Percentiles rank a stretch among this genome's conserved stretches.
Conservation (phyloP, 2,888 invertebrate genomes). For the Notodonta dromedarius region DNA sequence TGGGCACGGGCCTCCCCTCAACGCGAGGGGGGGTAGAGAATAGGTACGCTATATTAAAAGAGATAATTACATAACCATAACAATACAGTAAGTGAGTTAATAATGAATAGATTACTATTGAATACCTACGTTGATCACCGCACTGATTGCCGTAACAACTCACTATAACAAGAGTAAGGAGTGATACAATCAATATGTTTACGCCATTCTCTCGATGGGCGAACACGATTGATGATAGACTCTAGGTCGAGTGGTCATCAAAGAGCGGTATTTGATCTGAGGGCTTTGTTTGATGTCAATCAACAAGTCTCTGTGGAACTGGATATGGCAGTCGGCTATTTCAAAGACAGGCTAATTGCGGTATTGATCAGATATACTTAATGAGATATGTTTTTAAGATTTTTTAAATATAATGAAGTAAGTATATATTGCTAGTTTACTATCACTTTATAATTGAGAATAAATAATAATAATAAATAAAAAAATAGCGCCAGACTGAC, state of each 20-base stretch:
- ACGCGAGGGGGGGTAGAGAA: too few species aligned
- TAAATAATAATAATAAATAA: too few species aligned
- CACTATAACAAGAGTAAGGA: background rate
- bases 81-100: too few species aligned
- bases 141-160: background rate
- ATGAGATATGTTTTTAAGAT: too few species aligned
- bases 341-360: background rate
- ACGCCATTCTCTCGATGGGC: constrained; percentile 18
- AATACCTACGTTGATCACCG: background rate
- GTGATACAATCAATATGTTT: constrained; percentile 18
- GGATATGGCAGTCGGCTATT: background rate
- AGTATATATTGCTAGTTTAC: too few species aligned
- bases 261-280: constrained; percentile 19
- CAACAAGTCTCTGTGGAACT: constrained; percentile 2
- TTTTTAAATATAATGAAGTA: too few species aligned
- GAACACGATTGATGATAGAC: constrained; percentile 26
- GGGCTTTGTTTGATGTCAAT: constrained; percentile 15
- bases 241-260: constrained; percentile 31
- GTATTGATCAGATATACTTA: too few species aligned
- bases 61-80: too few species aligned
- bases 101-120: background rate
- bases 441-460: too few species aligned
- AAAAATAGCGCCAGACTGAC: too few species aligned
- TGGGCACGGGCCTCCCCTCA: too few species aligned
- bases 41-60: too few species aligned